Evolutionary conservation across 1,140 invertebrate genomes (phyloP), one percentile per base, ranked within the genome.

Genomic region (Brachionus asplanchnoidis): DNA sequence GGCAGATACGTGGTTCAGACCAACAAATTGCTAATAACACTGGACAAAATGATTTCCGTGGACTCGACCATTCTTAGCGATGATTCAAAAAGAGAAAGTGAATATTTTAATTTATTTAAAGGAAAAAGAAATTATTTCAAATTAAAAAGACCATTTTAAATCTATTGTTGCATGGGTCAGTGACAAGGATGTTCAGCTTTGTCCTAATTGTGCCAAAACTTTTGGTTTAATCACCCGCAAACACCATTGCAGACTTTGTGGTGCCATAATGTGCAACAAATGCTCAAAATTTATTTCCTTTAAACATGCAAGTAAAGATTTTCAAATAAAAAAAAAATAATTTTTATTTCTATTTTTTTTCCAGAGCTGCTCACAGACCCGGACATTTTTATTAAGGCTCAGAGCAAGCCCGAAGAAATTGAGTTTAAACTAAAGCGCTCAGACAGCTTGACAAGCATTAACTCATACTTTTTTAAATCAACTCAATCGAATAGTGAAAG

Each of bases 181-280:
- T 88, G 97, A 98, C 46, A 93, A 92, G 66, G 93, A 94, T 86
- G 96, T 97, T 0, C 94, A 93, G 85, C 89, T 96, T 28, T 99
- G 97, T 90, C 95, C 95, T 2, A 94, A 93, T 86, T 99, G 97
- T 92, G 94, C 94, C 4, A 93, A 93, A 88, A 92, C 92, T 68
- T 99, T 99, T 88, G 93, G 94, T 86, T 88, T 98, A 42, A 93
- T 95, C 0, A 92, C 95, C 80, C 91, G 97, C 85, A 94, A 97
- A 89, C 97, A 99, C 91, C 97, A 99, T 89, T 99, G 97, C 88
- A 91, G 97, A 86, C 91, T 99, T 5, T 99, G 97, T 91, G 97
- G 97, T 0, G 94, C 94, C 77, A 94, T 99, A 84, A 94, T 98
- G 92, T 99, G 97, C 89, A 92, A 96, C 88, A 93, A 94, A 86